Conservation (phyloP, 2,113 vertebrate genomes). For the Sebastes fasciatus region DNA sequence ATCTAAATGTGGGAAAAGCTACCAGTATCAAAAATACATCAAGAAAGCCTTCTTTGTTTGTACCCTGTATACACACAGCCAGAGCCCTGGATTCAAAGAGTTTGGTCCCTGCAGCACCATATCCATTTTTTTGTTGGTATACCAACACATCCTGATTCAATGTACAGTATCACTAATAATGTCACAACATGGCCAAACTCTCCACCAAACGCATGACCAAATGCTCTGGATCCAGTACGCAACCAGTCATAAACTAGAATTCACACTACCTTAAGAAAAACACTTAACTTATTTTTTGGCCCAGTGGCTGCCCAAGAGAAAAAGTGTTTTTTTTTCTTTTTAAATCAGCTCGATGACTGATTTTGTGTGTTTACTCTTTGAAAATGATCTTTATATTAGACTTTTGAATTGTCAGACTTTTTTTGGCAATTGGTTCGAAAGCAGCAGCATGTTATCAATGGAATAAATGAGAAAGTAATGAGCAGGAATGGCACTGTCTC, state of each 20-base stretch:
- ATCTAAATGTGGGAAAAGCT: conserved; percentile 79
- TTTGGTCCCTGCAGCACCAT: conserved; percentile 27
- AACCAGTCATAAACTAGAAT: conserved; percentile 55
- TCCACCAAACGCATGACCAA: not conserved
- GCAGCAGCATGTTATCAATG: conserved; percentile 59
- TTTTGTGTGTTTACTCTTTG: conserved; percentile 18
- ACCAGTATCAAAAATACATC: conserved; percentile 68
- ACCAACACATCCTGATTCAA: conserved; percentile 37
- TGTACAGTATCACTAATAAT: conserved; percentile 36
- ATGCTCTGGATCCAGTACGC: conserved; percentile 46
- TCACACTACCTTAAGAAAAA: conserved; percentile 58
- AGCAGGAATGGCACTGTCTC: conserved; percentile 31
- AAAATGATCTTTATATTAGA: not conserved
- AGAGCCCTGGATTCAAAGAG: conserved; percentile 38
- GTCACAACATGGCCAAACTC: conserved; percentile 37
- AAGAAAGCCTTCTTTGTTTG: conserved; percentile 68
- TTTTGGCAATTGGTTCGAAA: conserved; percentile 56
- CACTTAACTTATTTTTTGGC: conserved; percentile 41
- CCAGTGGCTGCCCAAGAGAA: conserved; percentile 31
- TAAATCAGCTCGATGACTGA: conserved; percentile 36
- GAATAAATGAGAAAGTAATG: conserved; percentile 33
- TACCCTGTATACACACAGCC: conserved; percentile 76
- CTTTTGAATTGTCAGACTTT: conserved; percentile 48
- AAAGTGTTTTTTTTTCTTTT: conserved; percentile 22
- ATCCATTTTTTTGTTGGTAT: conserved; percentile 18